Base-by-base conservation (phyloP, 2,113 vertebrate genomes). In the Tenebrosternarchus preto region DNA sequence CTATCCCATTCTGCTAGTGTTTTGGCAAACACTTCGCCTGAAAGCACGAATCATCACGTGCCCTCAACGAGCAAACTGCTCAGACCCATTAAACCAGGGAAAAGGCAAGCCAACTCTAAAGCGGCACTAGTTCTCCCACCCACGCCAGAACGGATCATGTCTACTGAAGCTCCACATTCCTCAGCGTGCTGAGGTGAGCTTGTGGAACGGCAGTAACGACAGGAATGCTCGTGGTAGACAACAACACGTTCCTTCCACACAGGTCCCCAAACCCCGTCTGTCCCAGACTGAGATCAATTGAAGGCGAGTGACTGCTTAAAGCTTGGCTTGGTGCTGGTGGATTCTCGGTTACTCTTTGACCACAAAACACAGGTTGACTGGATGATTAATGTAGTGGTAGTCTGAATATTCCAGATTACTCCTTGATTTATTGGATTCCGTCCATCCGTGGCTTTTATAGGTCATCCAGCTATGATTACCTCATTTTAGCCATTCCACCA, bases 401-500 rank as follows among this genome's bases (percentile, higher is more conserved):
- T 55, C 60, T 77, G 61, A 50, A 33, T 33, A 20, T 17, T 22
- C 29, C 19, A 20, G 17, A 33, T 66, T 20, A 25, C 19, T 4
- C 46, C 19, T 25, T 64, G 25, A 53, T 76, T 76, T 66, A 55
- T 1, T 53, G 17, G 25, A 33, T 66, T 66, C 8, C 50, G 1
- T 66, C 1, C 29, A 66, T 22, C 9, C 33, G 1, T 19, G 75
- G 11, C 43, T 67, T 67, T 53, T 33, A 9, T 55, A 64, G 19
- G 36, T 33, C 60, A 29, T 63, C 60, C 39, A 50, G 59, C 33
- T 64, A 50, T 57, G 53, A 36, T 73, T 33, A 73, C 71, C 29
- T 73, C 53, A 76, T 64, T 64, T 27, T 57, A 75, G 56, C n/a
- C 57, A 61, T 15, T 75, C 39, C 24, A 61, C 36, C 59, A 19